These are phyloP conservation scores for Apostichopus japonicus DNA, from an alignment of 35 echinoderm and acorn worm genomes.

Conservation along the genomic window DNA sequence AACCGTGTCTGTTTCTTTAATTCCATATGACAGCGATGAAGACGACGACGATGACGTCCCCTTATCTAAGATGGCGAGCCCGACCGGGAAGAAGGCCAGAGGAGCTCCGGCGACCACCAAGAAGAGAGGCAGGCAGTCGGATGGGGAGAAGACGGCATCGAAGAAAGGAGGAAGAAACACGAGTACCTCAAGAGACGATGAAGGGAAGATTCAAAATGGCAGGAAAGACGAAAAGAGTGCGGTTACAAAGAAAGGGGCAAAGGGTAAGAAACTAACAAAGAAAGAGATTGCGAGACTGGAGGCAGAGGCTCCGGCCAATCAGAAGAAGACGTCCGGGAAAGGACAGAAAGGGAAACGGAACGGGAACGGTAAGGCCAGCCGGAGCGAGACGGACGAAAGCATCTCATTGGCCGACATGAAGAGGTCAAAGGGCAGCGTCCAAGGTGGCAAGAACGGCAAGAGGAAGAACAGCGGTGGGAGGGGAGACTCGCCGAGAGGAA, in stretches of 20 bases:
- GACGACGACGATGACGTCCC: conserved; percentile 39
- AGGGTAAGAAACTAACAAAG: conserved; percentile 24
- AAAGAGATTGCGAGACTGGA: conserved; percentile 3
- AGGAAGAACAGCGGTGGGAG: not conserved
- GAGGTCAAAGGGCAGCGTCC: not conserved
- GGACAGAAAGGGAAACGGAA: not conserved
- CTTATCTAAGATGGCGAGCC: conserved; percentile 29
- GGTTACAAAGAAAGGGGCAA: conserved; percentile 8
- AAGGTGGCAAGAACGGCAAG: conserved; percentile 2
- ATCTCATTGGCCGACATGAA: conserved; percentile 43
- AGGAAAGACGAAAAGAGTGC: not conserved
- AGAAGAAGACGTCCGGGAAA: not conserved
- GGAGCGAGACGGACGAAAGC: conserved; percentile 31
- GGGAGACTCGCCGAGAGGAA: not conserved
- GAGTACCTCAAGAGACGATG: not conserved
- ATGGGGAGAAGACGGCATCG: not conserved
- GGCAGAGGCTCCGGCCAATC: not conserved
- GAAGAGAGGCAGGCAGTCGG: conserved; percentile 3
- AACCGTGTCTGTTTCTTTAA: not conserved
- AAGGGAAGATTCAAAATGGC: not conserved
- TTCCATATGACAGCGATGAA: conserved; percentile 24
- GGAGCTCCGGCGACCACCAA: not conserved
- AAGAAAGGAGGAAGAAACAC: conserved; percentile 14
- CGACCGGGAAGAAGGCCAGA: conserved; percentile 2
- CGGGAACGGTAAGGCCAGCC: not conserved